These are phyloP conservation scores for Agrochola litura DNA, from an alignment of 2,888 invertebrate species.

Conservation along the genomic window DNA sequence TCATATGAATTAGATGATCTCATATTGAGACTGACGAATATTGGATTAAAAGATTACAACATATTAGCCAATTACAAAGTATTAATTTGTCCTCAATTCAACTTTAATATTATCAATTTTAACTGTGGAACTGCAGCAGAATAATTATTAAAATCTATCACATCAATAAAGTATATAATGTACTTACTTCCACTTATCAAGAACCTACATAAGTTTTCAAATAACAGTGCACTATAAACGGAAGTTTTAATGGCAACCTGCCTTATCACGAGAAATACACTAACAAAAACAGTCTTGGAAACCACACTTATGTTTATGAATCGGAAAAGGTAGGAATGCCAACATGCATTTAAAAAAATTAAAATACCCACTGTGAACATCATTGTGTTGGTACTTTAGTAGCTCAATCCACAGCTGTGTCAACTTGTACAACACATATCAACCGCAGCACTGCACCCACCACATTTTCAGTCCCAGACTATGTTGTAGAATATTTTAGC, in stretches of 20 bases:
- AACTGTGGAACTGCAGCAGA: background rate
- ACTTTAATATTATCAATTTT: background rate
- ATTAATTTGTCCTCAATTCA: background rate
- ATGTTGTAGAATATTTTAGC: constrained; percentile 62
- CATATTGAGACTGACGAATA: constrained; percentile 11
- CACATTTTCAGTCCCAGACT: constrained; percentile 80
- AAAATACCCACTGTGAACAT: constrained; percentile 79
- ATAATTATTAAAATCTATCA: background rate
- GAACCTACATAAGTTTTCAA: constrained; percentile 38
- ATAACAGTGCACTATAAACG: constrained; percentile 42
- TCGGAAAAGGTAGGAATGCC: constrained; percentile 19
- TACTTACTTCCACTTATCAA: constrained; percentile 47
- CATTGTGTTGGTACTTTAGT: constrained; percentile 71
- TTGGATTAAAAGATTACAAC: background rate
- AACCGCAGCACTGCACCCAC: constrained; percentile 79
- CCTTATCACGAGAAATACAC: constrained; percentile 62
- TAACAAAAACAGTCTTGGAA: constrained; percentile 39
- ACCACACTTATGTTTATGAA: constrained; percentile 27
- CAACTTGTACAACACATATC: constrained; percentile 71
- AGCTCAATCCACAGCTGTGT: constrained; percentile 73
- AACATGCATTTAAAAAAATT: constrained; percentile 31
- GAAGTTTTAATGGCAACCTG: constrained; percentile 56
- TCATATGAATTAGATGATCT: constrained; percentile 38
- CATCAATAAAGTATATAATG: background rate
- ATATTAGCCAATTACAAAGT: background rate